Evolutionary conservation across 2,113 vertebrate genomes (phyloP).

Genomic region (Aleadryas rufinucha): DNA sequence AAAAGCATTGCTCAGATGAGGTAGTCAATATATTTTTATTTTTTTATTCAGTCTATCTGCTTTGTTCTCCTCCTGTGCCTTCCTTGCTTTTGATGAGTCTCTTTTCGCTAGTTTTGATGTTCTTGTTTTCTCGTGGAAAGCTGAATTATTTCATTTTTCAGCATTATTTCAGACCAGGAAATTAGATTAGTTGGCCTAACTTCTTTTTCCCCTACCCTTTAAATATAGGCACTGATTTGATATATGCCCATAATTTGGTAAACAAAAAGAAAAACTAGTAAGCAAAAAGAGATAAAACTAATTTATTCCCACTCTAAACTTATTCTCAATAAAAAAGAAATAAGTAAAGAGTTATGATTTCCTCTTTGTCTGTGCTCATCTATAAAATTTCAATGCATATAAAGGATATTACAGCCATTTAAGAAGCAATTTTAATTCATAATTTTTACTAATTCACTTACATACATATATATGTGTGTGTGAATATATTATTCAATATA

Average conservation of each 20-base stretch:
- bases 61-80: neutral
- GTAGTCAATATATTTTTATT: neutral
- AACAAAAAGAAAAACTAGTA: neutral
- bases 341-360: neutral
- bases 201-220: neutral
- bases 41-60: neutral
- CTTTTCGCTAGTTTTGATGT: neutral
- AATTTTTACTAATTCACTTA: neutral
- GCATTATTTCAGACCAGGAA: neutral
- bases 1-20: neutral
- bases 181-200: neutral
- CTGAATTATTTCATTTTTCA: neutral
- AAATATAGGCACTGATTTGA: neutral
- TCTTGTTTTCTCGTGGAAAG: neutral
- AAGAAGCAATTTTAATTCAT: neutral
- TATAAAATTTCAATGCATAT: neutral
- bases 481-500: neutral
- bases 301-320: neutral
- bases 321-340: neutral
- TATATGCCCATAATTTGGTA: neutral
- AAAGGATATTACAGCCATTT: neutral
- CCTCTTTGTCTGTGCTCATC: neutral
- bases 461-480: neutral
- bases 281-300: neutral
- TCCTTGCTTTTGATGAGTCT: neutral